A percentile compares a stretch with the other conserved stretches of the same genome.
Conservation (phyloP, 2,797 vertebrate genomes). For the Mallotus villosus region DNA sequence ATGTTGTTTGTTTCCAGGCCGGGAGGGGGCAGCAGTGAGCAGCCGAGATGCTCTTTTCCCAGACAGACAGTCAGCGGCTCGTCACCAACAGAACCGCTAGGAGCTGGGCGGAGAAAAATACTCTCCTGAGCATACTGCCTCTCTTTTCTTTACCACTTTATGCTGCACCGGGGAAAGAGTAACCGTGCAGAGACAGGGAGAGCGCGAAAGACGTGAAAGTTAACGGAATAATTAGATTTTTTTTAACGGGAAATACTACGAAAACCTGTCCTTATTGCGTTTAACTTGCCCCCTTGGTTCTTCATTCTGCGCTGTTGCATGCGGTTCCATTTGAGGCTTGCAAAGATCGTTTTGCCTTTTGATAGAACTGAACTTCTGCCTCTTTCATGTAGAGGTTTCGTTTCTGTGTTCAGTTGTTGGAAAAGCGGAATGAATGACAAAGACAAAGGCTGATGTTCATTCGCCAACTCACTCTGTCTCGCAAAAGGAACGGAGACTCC, state of each 20-base stretch:
- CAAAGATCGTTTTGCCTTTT: constrained; percentile 44
- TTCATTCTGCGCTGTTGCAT: constrained; percentile 31
- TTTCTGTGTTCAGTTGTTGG: constrained; percentile 55
- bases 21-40: constrained; percentile 64
- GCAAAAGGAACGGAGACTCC: constrained; percentile 75
- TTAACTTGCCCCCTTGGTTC: constrained; percentile 15
- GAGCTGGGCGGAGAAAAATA: constrained; percentile 70
- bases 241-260: background rate
- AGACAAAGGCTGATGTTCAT: constrained; percentile 82
- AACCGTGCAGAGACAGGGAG: background rate
- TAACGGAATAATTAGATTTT: constrained; percentile 18
- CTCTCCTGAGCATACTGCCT: constrained; percentile 29
- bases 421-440: constrained; percentile 82
- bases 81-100: constrained; percentile 50
- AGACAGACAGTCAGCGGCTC: constrained; percentile 29
- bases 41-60: constrained; percentile 50
- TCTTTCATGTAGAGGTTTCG: constrained; percentile 37
- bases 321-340: constrained; percentile 18
- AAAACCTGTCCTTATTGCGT: background rate
- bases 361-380: constrained; percentile 54
- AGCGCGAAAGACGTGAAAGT: constrained; percentile 26
- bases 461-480: constrained; percentile 74
- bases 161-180: constrained; percentile 37
- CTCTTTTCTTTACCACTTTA: constrained; percentile 40
- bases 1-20: background rate